phyloP scores from a whole-genome alignment of 2,113 vertebrate species.

The Tautogolabrus adspersus region DNA sequence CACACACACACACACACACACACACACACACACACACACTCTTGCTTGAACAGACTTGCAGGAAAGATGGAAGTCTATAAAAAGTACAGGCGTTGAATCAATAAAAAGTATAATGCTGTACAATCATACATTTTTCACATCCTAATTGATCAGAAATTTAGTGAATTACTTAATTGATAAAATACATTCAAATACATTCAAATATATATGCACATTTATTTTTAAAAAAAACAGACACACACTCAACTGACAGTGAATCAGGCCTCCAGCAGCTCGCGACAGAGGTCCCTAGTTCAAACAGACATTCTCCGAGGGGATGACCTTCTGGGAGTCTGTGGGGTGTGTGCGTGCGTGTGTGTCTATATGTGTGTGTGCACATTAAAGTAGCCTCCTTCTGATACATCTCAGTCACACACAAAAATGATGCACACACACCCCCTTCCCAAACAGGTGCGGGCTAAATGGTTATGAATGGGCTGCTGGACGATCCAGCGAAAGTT shows the following conservation, averaged over 20 bases:
- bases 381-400: not conserved
- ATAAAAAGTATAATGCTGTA: not conserved
- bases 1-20: conserved; percentile 31
- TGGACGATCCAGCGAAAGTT: conserved; percentile 35
- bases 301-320: conserved; percentile 71
- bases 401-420: conserved; percentile 7
- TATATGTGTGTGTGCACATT: conserved; percentile 1
- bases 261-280: conserved; percentile 64
- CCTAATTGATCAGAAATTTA: not conserved
- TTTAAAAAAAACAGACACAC: not conserved
- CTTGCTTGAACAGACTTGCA: not conserved
- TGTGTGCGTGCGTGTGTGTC: conserved; percentile 41
- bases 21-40: conserved; percentile 8
- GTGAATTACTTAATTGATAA: not conserved
- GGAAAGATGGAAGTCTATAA: not conserved
- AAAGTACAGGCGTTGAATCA: not conserved
- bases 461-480: conserved; percentile 61
- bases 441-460: conserved; percentile 55
- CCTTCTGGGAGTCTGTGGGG: conserved; percentile 74
- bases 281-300: conserved; percentile 70
- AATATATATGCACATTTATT: not conserved
- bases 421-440: not conserved
- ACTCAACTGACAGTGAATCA: conserved; percentile 51
- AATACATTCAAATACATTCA: not conserved
- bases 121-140: not conserved